Conservation (phyloP, 1,140 invertebrate species). For the Drosophila nigrodunni region DNA sequence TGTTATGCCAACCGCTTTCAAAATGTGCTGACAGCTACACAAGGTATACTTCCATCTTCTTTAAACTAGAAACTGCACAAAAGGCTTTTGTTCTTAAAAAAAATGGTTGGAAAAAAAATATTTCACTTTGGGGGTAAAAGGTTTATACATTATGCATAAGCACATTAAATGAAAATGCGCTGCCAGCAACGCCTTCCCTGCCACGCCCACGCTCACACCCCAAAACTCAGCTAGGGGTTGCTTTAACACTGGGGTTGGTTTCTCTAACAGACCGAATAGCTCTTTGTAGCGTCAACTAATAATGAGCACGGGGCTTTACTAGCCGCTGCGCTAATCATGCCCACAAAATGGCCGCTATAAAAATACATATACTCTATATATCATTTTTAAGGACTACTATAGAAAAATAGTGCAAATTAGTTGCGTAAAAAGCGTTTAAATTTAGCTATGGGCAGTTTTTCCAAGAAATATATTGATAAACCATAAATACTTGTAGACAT, state of each 20-base stretch:
- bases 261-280: conserved; percentile 14
- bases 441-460: background rate
- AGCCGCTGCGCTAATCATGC: conserved; percentile 23
- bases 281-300: conserved; percentile 17
- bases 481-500: no score
- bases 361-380: conserved; percentile 10
- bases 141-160: conserved; percentile 73
- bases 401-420: background rate
- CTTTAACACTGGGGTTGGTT: conserved; percentile 49
- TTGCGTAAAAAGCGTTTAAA: background rate
- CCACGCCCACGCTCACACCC: background rate
- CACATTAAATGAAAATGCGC: conserved; percentile 71
- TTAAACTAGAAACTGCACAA: conserved; percentile 74
- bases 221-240: conserved; percentile 33
- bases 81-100: conserved; percentile 63
- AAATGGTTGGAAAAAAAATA: conserved; percentile 10
- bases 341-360: conserved; percentile 39
- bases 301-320: conserved; percentile 29
- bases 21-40: conserved; percentile 58
- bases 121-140: conserved; percentile 54
- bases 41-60: conserved; percentile 31
- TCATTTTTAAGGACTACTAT: background rate
- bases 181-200: conserved; percentile 15
- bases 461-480: no score
- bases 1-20: conserved; percentile 15